Evolutionary conservation across 2,888 invertebrate genomes (phyloP).

Genomic region (Ormia ochracea): DNA sequence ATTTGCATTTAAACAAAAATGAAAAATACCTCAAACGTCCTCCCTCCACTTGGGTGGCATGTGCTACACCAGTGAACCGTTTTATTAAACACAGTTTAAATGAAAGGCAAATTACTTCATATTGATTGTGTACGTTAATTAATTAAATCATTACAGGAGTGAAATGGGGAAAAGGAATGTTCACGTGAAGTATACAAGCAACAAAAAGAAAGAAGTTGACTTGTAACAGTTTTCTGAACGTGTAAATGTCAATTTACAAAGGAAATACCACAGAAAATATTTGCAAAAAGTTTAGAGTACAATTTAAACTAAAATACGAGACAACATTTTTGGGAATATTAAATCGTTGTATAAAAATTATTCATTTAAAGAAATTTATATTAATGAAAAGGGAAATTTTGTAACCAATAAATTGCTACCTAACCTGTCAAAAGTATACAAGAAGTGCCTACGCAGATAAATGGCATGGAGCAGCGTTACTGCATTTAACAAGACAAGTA

Average conservation of each 20-base stretch:
- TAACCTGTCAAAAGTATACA: too few relatives aligned
- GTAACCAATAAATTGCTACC: too few relatives aligned
- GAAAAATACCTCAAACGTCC: constrained; percentile 12
- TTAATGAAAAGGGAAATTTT: too few relatives aligned
- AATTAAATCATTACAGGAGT: constrained; percentile 32
- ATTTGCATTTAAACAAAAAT: constrained; percentile 3
- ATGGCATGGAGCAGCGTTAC: too few relatives aligned
- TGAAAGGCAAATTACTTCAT: constrained; percentile 20
- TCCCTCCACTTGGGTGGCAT: constrained; percentile 18
- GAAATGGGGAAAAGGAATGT: neutral
- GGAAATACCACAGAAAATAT: neutral
- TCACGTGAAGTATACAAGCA: neutral
- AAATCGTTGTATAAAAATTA: too few relatives aligned
- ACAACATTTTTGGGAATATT: too few relatives aligned
- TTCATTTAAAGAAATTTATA: too few relatives aligned
- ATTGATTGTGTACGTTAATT: constrained; percentile 21
- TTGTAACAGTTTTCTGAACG: neutral
- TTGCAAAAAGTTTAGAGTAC: neutral
- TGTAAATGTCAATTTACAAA: neutral
- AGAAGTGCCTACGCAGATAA: too few relatives aligned
- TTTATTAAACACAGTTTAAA: neutral
- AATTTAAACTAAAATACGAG: too few relatives aligned
- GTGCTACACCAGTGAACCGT: neutral
- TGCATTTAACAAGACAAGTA: too few relatives aligned
- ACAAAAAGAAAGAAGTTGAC: neutral